Conservation (phyloP, 1,140 invertebrate genomes). For the Chymomyza costata region DNA sequence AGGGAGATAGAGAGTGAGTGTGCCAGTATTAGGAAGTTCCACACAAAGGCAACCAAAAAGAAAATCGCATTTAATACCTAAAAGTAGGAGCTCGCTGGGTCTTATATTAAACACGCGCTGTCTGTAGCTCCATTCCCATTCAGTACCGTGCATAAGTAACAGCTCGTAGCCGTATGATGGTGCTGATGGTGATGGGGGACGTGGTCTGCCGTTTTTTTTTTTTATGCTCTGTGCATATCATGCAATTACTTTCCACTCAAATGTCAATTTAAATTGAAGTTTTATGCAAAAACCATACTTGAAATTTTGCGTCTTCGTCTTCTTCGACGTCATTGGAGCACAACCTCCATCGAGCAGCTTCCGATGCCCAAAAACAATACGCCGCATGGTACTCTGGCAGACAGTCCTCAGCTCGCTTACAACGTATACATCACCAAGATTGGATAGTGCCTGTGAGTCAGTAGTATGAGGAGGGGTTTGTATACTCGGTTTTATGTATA, state of each 20-base stretch:
- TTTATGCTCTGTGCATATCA: slow-evolving; percentile 54
- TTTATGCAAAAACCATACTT: slow-evolving; percentile 71
- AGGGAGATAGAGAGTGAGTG: background rate
- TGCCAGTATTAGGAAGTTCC: background rate
- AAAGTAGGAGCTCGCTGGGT: slow-evolving; percentile 35
- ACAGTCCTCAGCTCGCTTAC: slow-evolving; percentile 22
- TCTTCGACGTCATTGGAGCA: slow-evolving; percentile 11
- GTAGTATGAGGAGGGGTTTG: slow-evolving; percentile 14
- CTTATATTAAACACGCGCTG: slow-evolving; percentile 63
- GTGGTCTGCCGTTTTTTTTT: slow-evolving; percentile 65
- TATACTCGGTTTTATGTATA: slow-evolving; percentile 60
- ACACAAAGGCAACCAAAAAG: background rate
- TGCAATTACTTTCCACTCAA: slow-evolving; percentile 72
- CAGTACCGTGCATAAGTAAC: slow-evolving; percentile 15
- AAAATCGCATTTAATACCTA: slow-evolving; percentile 65
- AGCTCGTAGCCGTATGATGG: slow-evolving; percentile 22
- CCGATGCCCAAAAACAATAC: slow-evolving; percentile 28
- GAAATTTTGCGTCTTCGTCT: slow-evolving; percentile 45
- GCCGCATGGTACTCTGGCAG: slow-evolving; percentile 37
- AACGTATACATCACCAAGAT: slow-evolving; percentile 31
- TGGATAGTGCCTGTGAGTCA: slow-evolving; percentile 9
- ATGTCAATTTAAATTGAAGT: slow-evolving; percentile 73
- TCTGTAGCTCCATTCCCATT: background rate
- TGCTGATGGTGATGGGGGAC: too few relatives aligned
- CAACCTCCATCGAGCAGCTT: slow-evolving; percentile 1